Evolutionary conservation across 2,888 invertebrate genomes (phyloP).

Genomic region (Meliscaeva auricollis): DNA sequence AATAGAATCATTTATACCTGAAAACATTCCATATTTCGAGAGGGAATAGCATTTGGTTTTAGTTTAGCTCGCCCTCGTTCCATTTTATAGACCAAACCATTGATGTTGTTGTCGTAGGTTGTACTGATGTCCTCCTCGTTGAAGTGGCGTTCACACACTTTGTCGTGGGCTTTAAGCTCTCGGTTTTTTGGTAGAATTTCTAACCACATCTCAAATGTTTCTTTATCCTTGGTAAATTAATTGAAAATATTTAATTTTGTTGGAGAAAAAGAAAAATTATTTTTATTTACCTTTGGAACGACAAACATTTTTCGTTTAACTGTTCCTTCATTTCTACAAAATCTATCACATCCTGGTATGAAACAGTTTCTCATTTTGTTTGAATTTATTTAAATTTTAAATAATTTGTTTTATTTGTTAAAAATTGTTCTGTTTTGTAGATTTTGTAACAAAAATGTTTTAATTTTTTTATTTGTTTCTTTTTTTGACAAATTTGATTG

Average conservation of each 20-base stretch:
- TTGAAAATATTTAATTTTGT: not conserved
- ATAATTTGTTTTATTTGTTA: not conserved
- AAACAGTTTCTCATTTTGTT: conserved; percentile 79
- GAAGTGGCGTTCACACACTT: conserved; percentile 80
- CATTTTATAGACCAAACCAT: conserved; percentile 78
- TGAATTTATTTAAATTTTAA: not conserved
- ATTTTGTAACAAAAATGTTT: not conserved
- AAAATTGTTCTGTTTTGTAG: not conserved
- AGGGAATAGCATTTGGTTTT: conserved; percentile 78
- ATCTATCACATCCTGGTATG: conserved; percentile 78
- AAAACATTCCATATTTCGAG: conserved; percentile 74
- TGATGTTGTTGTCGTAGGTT: conserved; percentile 79
- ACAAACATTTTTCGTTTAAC: conserved; percentile 78
- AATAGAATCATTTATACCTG: too few relatives aligned
- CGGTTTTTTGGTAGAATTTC: conserved; percentile 77
- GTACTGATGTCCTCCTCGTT: conserved; percentile 77
- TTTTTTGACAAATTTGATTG: too few relatives aligned
- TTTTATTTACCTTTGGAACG: conserved; percentile 77
- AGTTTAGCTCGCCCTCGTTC: conserved; percentile 79
- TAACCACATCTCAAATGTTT: conserved; percentile 78
- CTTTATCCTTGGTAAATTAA: conserved; percentile 75
- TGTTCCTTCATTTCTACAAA: conserved; percentile 66
- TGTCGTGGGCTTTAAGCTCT: conserved; percentile 77
- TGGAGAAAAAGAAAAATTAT: not conserved
- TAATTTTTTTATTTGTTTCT: too few relatives aligned